Evolutionary conservation across 2,888 invertebrate genomes (phyloP), one percentile per base, ranked within the genome.

Genomic region (Bimastos eiseni): DNA sequence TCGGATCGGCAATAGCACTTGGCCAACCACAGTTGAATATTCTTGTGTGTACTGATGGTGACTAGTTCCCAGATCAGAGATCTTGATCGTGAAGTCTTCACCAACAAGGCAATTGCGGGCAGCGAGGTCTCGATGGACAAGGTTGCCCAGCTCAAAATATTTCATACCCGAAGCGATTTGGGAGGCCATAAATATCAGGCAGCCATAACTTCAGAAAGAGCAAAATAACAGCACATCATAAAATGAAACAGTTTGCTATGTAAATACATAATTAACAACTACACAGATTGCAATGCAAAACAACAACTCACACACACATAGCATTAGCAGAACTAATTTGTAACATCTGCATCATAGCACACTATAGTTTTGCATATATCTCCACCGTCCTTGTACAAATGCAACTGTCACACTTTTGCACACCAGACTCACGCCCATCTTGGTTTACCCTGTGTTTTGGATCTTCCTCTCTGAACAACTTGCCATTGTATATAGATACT

Each of bases 91-190:
- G 95, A 97, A 97, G 92, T 96, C 96, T 94, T 97, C 97, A 92
- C 98, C 98, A 91, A 98, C 97, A 91, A 98, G 96, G 94, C 97
- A 97, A 95, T 98, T 98, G 94, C 98, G 95, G 84, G 98, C 97
- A 90, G 98, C 97, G 93, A 98, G 95, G 95, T 98, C 98, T 89
- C 98, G 96, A 95, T 98, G 98, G 90, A 98, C 98, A 95, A 98
- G 98, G 95, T 97, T 97, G 92, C 98, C 96, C 89, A 97, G 96
- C 95, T 98, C 97, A 93, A 98, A 96, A 95, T 98, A 98, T 94
- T 97, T 96, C 97, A 98, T 98, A n/a, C 98, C 98, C 11, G 97
- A 97, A 3, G 98, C 97, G 92, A 98, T 97, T 95, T 98, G 98
- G 90, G 97, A 96, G 89, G 97, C 97, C 95, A 98, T 96, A 95